Base-by-base conservation (phyloP, 2,888 invertebrate genomes). In the Lamproptera curius region DNA sequence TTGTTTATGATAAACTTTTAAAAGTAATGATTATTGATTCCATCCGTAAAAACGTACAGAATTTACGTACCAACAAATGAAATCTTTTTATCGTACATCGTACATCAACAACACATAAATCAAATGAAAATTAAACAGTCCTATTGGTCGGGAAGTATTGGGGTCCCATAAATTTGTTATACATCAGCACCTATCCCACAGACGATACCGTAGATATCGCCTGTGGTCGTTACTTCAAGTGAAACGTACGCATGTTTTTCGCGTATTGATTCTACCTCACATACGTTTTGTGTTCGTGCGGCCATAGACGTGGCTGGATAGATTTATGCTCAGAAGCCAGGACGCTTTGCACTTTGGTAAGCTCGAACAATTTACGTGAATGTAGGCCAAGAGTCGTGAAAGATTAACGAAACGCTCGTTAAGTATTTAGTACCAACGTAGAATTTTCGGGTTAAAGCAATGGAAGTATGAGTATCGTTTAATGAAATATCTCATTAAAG, bases 151-250 rank as follows among this genome's bases (percentile, higher is more conserved):
- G n/a, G n/a, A n/a, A n/a, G n/a, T n/a, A n/a, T n/a, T n/a, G n/a
- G n/a, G n/a, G n/a, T n/a, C n/a, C n/a, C n/a, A n/a, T n/a, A n/a
- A n/a, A n/a, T n/a, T n/a, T n/a, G n/a, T n/a, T n/a, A n/a, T n/a
- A n/a, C n/a, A n/a, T n/a, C n/a, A n/a, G n/a, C n/a, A n/a, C 76
- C 76, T 75, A 70, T 72, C 63, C 60, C 51, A 33, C 56, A 55
- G 56, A 62, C 28, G n/a, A n/a, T n/a, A n/a, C n/a, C n/a, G n/a
- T 40, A 44, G 62, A 67, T 63, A 65, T 64, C 63, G 54, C 62
- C 53, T 54, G 59, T 62, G 59, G 6, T 56, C 61, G 58, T 56
- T 59, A 57, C 57, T 55, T 54, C 44, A 48, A 51, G 37, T 31
- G 51, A 49, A 52, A 33, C 34, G 20, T 36, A 16, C 34, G 16